Base-by-base conservation (phyloP, 2,797 vertebrate species). In the Argyrosomus regius region DNA sequence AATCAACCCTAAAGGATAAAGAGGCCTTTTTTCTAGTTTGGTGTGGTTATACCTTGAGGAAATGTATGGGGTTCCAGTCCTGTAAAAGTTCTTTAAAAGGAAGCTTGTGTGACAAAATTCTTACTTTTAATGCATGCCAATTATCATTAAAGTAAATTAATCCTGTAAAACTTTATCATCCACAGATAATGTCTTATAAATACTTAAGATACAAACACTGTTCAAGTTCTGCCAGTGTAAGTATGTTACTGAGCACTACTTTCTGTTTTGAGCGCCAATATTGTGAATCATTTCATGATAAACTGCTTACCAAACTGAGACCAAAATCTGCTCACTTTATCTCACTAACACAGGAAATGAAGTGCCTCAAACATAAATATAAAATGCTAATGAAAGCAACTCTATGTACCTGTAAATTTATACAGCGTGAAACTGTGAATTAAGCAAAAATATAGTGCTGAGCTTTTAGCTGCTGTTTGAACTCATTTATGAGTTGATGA, bases 341-440 rank as follows among this genome's bases (percentile, higher is more conserved):
- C 17, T 46, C 35, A 24, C 20, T 48, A n/a, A 39, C 5, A 24
- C 26, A 61, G 22, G 20, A 62, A 62, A 41, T 41, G 6, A 63
- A 63, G 13, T 20, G 39, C 35, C 18, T 56, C 17, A 61, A 61
- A 56, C 18, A 69, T 54, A 54, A 70, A 74, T 54, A 46, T 49
- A 17, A 78, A 54, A 70, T 60, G 22, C 48, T 53, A 24, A 74
- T 64, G 48, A 31, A 24, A 14, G 48, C 22, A 43, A 0, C 64
- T 78, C 31, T 5, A 14, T 77, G 64, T 48, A 54, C 18, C 46
- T 70, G 70, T 49, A 49, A 53, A 82, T 77, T 41, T 64, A 66
- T 61, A 69, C 59, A 18, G 35, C 14, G 39, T 26, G 57, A 69
- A 73, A n/a, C n/a, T 48, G 45, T 46, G 69, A 58, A 35, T 67